Evolutionary conservation across 2,797 vertebrate species (phyloP).

Genomic region (Mus caroli): DNA sequence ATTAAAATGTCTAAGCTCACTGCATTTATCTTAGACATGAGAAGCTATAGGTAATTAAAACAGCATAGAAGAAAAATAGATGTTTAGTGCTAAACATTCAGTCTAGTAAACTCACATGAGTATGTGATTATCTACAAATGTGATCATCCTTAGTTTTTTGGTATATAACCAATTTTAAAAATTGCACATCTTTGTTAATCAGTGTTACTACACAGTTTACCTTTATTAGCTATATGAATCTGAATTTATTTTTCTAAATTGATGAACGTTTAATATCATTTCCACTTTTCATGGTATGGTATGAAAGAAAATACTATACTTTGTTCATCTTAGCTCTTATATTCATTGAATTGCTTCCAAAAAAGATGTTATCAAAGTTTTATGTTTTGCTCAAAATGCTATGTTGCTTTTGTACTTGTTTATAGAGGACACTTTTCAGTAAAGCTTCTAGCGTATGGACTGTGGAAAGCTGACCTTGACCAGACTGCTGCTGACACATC

Average conservation of each 20-base stretch:
- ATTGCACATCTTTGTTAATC: not conserved
- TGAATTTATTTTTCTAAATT: conserved; percentile 52
- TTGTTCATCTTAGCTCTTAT: conserved; percentile 38
- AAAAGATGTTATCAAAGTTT: conserved; percentile 32
- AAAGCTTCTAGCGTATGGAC: not conserved
- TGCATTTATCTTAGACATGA: not conserved
- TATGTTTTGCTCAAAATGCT: conserved; percentile 46
- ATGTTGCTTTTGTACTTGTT: conserved; percentile 38
- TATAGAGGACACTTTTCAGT: conserved; percentile 51
- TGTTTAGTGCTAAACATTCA: conserved; percentile 2
- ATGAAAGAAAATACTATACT: not conserved
- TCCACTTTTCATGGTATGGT: not conserved
- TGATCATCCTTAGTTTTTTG: conserved; percentile 45
- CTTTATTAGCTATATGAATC: not conserved
- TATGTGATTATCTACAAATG: not conserved
- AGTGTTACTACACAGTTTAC: not conserved
- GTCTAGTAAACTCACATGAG: not conserved
- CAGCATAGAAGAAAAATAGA: conserved; percentile 28
- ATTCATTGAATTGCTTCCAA: conserved; percentile 20
- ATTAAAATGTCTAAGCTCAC: conserved; percentile 40
- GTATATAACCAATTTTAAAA: conserved; percentile 33
- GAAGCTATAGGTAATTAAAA: conserved; percentile 35
- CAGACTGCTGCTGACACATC: not conserved
- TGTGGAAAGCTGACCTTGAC: conserved; percentile 45
- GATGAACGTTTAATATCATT: conserved; percentile 43